Percentiles rank a stretch among this genome's conserved stretches.
Conservation (phyloP, 2,888 invertebrate species). For the Syrista parreyssii region DNA sequence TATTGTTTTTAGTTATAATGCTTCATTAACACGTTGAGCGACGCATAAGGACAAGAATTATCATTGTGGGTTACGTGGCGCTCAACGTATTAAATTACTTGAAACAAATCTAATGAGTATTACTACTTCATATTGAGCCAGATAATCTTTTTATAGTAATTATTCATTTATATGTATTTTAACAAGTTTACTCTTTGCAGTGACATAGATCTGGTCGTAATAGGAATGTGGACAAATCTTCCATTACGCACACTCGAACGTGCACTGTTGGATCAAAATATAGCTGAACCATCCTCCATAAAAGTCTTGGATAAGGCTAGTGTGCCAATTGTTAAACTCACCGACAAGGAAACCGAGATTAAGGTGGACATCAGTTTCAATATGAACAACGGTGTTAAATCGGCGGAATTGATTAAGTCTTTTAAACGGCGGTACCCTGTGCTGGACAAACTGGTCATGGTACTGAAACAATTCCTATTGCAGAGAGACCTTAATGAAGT, state of each 20-base stretch:
- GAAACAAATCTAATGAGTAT: too few species aligned
- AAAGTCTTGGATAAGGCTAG: slow-evolving; percentile 98
- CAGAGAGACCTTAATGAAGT: slow-evolving; percentile 99
- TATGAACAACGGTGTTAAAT: slow-evolving; percentile 97
- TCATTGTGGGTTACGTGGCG: too few species aligned
- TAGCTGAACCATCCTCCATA: slow-evolving; percentile 89
- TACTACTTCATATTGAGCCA: not conserved
- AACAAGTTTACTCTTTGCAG: slow-evolving; percentile 57
- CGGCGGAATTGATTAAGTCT: slow-evolving; percentile 94
- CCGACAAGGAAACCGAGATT: slow-evolving; percentile 85
- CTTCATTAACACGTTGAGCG: not conserved
- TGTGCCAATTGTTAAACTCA: slow-evolving; percentile 98
- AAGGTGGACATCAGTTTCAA: slow-evolving; percentile 99
- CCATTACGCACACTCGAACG: slow-evolving; percentile 92
- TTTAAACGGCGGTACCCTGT: slow-evolving; percentile 91
- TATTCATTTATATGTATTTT: not conserved
- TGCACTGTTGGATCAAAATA: slow-evolving; percentile 88
- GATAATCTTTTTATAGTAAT: not conserved
- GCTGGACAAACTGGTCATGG: slow-evolving; percentile 93
- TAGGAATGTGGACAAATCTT: slow-evolving; percentile 89
- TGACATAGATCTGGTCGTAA: slow-evolving; percentile 74
- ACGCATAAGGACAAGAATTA: too few species aligned
- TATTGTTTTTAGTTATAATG: not conserved
- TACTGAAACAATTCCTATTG: slow-evolving; percentile 97
- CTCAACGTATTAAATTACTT: too few species aligned